phyloP scores from a whole-genome alignment of 1,140 invertebrate genomes.

The Cotesia glomerata region DNA sequence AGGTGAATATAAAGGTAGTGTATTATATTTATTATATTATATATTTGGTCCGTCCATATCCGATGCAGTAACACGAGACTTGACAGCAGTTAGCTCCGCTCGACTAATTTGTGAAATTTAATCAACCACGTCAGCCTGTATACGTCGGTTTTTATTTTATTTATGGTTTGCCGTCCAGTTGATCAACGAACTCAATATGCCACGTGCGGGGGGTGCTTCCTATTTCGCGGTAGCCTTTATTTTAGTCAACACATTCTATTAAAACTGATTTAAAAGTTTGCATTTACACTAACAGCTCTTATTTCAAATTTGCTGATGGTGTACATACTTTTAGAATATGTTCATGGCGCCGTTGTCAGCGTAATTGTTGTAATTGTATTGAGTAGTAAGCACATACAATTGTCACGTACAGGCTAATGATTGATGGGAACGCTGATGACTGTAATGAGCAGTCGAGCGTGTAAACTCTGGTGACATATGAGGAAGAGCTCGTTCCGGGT shows the following conservation, averaged over 20 bases:
- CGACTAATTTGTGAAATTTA: constrained; percentile 56
- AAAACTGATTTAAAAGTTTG: not conserved
- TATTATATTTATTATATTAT: too few relatives aligned
- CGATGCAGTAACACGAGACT: constrained; percentile 41
- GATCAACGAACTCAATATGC: constrained; percentile 18
- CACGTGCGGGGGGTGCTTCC: constrained; percentile 22
- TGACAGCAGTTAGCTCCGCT: constrained; percentile 41
- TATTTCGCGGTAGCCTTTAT: not conserved
- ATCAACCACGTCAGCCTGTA: constrained; percentile 43
- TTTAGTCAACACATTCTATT: not conserved
- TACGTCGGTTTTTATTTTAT: not conserved
- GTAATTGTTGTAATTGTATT: too few relatives aligned
- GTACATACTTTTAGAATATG: too few relatives aligned
- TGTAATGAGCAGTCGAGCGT: not conserved
- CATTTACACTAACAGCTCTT: too few relatives aligned
- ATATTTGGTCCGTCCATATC: not conserved
- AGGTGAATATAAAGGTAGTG: too few relatives aligned
- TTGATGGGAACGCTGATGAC: too few relatives aligned
- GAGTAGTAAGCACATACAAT: not conserved
- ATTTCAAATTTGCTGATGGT: too few relatives aligned
- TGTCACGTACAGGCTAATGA: too few relatives aligned
- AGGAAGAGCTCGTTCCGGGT: not conserved
- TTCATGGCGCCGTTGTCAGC: too few relatives aligned
- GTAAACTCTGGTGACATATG: not conserved
- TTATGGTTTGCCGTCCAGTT: not conserved